Base-by-base conservation (phyloP, 1,140 invertebrate species). In the Cydia fagiglandana region DNA sequence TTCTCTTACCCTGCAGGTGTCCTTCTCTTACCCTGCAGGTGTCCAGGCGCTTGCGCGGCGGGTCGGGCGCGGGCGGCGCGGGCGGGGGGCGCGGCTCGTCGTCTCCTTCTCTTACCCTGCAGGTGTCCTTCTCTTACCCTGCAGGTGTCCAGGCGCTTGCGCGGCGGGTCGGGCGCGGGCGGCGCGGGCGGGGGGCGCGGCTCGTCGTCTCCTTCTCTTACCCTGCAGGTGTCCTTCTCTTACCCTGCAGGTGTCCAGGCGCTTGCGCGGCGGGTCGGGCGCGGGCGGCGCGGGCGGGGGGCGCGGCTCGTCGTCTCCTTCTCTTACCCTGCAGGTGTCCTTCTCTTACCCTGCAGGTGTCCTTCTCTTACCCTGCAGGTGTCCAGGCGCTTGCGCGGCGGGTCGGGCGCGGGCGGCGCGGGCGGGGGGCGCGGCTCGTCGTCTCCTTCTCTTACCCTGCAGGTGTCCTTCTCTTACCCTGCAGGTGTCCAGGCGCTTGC, bases 241-340 rank as follows among this genome's bases (percentile, higher is more conserved):
- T 47, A 93, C 91, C 84, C 91, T 82, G 90, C 97, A 98, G 45
- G 97, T 98, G 91, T 99, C 98, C 28, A 99, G 96, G 78, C 98
- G 93, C 91, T 99, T 99, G 75, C 97, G 94, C 0, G 98, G 98
- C 12, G 98, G 98, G 95, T 99, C 98, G 17, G 94, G 56, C 56
- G 56, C 93, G 6, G 90, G 88, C 15, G 93, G 87, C 0, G 87
- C 82, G 76, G 95, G 94, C 64, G 95, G 94, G 53, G 95, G 93
- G 20, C 96, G 93, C 66, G 97, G 94, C 80, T 99, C 98, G 93
- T 99, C 99, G 92, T 99, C 99, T n/a, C n/a, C n/a, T n/a, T n/a
- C n/a, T n/a, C n/a, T 82, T 47, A 93, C 91, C 84, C 91, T 82
- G 90, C 97, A 98, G 45, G 97, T 98, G 91, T 99, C 98, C 28